Evolutionary conservation across 23 tunicate species (phyloP).

Genomic region (Ascidia mentula): DNA sequence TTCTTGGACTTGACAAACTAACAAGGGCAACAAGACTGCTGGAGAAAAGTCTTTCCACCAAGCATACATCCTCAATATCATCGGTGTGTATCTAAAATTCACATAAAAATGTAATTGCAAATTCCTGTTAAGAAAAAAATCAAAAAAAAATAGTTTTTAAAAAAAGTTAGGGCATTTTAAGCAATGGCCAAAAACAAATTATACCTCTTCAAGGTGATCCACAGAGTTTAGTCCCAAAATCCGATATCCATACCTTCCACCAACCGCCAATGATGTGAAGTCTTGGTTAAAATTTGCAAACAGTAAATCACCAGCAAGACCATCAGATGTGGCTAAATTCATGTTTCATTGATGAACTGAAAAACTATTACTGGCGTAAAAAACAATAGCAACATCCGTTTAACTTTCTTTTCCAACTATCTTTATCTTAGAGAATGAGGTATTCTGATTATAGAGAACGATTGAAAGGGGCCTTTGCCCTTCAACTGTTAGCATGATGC

Average conservation of each 20-base stretch:
- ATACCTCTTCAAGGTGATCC: conserved; percentile 53
- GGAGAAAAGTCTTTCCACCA: conserved; percentile 74
- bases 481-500: no score
- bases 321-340: conserved; percentile 32
- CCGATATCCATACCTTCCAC: conserved; percentile 47
- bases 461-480: no score
- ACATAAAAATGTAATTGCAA: no score
- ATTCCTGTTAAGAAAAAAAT: no score
- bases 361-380: not conserved
- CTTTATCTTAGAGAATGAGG: not conserved
- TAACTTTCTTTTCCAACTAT: no score
- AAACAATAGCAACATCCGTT: no score
- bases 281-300: conserved; percentile 55
- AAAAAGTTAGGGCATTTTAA: no score
- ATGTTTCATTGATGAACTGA: conserved; percentile 12
- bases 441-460: not conserved
- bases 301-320: conserved; percentile 37
- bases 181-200: no score
- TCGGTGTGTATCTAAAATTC: conserved; percentile 42
- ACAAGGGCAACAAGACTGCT: conserved; percentile 72
- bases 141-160: no score
- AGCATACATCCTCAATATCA: conserved; percentile 46
- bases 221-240: conserved; percentile 37
- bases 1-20: conserved; percentile 50
- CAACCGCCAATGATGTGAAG: conserved; percentile 65